Evolutionary conservation across 2,113 vertebrate species (phyloP), one percentile per base, ranked within the genome.

Genomic region (Callopanchax toddi): DNA sequence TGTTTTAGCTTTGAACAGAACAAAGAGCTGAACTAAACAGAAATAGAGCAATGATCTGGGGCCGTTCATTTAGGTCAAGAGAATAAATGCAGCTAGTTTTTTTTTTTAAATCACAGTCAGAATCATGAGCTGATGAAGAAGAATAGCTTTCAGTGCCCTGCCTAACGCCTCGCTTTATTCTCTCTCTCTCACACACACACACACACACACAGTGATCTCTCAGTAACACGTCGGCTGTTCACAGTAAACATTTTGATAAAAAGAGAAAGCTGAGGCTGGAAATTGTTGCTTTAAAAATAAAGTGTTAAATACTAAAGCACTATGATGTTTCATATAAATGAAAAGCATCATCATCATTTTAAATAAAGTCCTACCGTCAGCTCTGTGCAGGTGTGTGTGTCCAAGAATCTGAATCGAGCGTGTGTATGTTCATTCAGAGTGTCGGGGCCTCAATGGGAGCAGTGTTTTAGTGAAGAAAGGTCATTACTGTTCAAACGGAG

Each of bases 1-100:
- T 50, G 45, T 36, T 45, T 45, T 29, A 57, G 72, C 68, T 68
- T 59, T 62, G 72, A 62, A 57, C 68, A 66, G 46, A 46, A 78
- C 70, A 44, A 49, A 4, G 15, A 66, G 60, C 56, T 49, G 45
- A 81, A 72, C 68, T 32, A 79, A 78, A 56, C 50, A 53, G 76
- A 79, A 79, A 84, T 64, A 66, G 67, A 81, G 68, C 56, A 45
- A 70, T 61, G 66, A 84, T 75, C 75, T 69, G 43, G 67, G 71
- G 65, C 60, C 67, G 79, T 83, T 79, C 75, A 85, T 82, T 62
- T 79, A 59, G 80, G 78, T 82, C 74, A 84, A 65, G 70, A 76
- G 68, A 80, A 83, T 84, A 71, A 81, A 80, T 68, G 72, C 63
- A 63, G 68, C 49, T 70, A 52, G 73, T 79, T 85, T n/a, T n/a